Conservation (phyloP, 2,888 invertebrate genomes). For the Biston betularia region DNA sequence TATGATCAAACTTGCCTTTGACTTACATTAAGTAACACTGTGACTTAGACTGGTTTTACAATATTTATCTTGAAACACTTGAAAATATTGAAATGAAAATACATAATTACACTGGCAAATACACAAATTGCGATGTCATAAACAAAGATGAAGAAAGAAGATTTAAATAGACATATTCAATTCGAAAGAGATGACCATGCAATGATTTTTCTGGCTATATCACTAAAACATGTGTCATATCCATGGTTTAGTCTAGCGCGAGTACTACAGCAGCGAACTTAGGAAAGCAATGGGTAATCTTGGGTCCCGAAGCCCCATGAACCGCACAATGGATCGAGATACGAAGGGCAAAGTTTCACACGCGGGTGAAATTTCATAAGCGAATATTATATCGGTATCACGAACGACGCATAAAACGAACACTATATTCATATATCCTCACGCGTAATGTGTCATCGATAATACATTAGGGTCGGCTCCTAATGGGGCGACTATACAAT, state of each 20-base stretch:
- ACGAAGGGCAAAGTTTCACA: slow-evolving; percentile 22
- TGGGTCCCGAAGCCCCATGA: background rate
- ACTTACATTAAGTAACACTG: no score
- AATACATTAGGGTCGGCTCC: slow-evolving; percentile 52
- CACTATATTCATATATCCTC: slow-evolving; percentile 47
- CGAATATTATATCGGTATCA: slow-evolving; percentile 37
- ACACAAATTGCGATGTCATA: no score
- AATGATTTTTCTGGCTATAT: background rate
- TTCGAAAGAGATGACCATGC: no score
- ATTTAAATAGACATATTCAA: no score
- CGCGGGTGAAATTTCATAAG: slow-evolving; percentile 15
- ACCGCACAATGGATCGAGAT: slow-evolving; percentile 19
- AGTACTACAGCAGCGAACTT: no score
- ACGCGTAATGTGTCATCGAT: slow-evolving; percentile 53
- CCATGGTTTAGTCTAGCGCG: background rate
- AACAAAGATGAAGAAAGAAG: no score
- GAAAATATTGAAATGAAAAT: no score
- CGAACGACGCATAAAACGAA: slow-evolving; percentile 36
- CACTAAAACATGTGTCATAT: background rate
- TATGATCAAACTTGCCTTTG: no score
- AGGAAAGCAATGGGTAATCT: background rate
- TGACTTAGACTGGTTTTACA: no score
- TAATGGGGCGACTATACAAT: slow-evolving; percentile 43
- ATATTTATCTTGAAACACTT: no score
- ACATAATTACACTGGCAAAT: no score